These are phyloP conservation scores for Tauraco hartlaubi DNA, from an alignment of 2,797 vertebrate species.

Conservation along the genomic window DNA sequence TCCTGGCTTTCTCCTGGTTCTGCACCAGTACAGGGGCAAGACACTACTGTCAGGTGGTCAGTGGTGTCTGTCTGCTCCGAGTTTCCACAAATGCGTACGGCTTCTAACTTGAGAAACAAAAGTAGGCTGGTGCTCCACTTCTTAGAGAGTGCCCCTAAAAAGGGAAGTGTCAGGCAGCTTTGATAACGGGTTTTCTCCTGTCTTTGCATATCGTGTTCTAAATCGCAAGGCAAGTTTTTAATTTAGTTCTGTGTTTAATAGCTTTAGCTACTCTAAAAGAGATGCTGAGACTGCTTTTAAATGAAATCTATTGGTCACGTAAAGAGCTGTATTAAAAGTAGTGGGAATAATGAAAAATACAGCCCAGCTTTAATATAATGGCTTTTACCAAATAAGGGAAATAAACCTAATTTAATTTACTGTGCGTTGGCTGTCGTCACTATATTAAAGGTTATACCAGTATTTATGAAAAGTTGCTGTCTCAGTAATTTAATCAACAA, in stretches of 20 bases:
- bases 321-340: not conserved
- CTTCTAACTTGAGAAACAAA: not conserved
- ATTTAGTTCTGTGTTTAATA: not conserved
- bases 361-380: not conserved
- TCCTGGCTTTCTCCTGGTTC: not conserved
- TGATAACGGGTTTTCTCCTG: not conserved
- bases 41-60: not conserved
- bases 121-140: not conserved
- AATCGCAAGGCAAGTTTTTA: not conserved
- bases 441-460: not conserved
- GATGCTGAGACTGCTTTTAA: not conserved
- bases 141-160: not conserved
- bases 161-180: not conserved
- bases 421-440: not conserved
- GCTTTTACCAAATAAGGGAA: not conserved
- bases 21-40: fast-evolving
- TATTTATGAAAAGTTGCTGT: not conserved
- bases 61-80: fast-evolving
- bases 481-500: not conserved
- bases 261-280: not conserved
- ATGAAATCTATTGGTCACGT: not conserved
- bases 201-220: not conserved
- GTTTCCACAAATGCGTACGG: not conserved
- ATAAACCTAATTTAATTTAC: not conserved
- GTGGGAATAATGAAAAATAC: not conserved